These are phyloP conservation scores for Notothenia coriiceps DNA, from an alignment of 2,113 vertebrate genomes.

Conservation along the genomic window DNA sequence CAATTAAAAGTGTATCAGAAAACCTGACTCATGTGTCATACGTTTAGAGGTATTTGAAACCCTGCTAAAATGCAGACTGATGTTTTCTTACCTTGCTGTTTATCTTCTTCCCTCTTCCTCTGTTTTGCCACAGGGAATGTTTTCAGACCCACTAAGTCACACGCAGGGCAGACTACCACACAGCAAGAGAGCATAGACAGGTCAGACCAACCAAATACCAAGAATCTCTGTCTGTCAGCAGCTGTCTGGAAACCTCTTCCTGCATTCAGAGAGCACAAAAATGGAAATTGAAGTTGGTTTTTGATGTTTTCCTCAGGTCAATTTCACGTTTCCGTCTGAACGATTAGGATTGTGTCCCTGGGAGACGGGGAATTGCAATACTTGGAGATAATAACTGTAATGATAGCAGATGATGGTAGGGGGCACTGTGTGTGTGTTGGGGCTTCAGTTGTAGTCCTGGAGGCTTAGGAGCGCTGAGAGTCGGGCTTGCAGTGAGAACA, in stretches of 20 bases:
- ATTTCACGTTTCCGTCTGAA: constrained; percentile 71
- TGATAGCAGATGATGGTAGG: constrained; percentile 67
- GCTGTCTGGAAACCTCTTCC: constrained; percentile 77
- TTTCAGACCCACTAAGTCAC: constrained; percentile 77
- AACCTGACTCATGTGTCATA: neutral
- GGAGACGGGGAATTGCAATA: constrained; percentile 44
- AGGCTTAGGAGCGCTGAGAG: constrained; percentile 59
- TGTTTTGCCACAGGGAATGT: constrained; percentile 74
- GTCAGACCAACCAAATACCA: constrained; percentile 79
- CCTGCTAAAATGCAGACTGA: constrained; percentile 44
- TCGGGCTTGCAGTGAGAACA: constrained; percentile 80
- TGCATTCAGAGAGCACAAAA: constrained; percentile 53
- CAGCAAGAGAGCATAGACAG: constrained; percentile 81
- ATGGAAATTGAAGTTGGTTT: constrained; percentile 72
- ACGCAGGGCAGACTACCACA: constrained; percentile 78
- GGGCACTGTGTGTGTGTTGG: constrained; percentile 67
- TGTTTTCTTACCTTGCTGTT: constrained; percentile 67
- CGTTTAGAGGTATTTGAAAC: constrained; percentile 14
- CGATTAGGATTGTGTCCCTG: constrained; percentile 59
- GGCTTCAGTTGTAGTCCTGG: constrained; percentile 41
- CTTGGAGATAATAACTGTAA: constrained; percentile 73
- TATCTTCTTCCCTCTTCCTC: constrained; percentile 65
- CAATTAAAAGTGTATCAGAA: constrained; percentile 5
- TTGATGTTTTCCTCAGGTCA: constrained; percentile 70
- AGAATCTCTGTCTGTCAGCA: constrained; percentile 78